Base-by-base conservation (phyloP, 2,888 invertebrate species). In the Allygus modestus region DNA sequence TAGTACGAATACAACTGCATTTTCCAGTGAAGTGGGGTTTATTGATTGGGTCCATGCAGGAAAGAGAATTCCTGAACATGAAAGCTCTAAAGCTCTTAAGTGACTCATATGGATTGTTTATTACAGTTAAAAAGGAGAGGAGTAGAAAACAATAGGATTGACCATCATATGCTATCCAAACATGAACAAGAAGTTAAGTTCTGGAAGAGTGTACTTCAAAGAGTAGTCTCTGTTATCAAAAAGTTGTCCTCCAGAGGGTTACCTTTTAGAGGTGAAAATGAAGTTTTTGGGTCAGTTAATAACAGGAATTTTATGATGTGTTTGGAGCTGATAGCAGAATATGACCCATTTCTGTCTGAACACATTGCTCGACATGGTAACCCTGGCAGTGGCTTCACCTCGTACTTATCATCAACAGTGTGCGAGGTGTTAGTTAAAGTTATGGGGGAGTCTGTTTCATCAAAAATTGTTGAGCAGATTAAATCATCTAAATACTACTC, bases 231-330 rank as follows among this genome's bases (percentile, higher is more conserved):
- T 43, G 87, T 87, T 9, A 86, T 88, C 28, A 89, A 88, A 84
- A 86, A 85, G 71, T 84, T 65, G 11, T 4, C 54, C 11, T 23
- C 20, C 1, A 54, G 54, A 54, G 69, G 69, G 0, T 17, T 28
- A 7, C 31, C 69, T 69, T 31, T 69, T 33, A 28, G 69, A 11
- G 69, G 69, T 7, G 20, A 79, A n/a, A 81, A 88, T 81, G 88
- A 89, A 73, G 86, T 71, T 75, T 87, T 89, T 85, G 87, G 88
- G 20, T 87, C 87, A 9, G 15, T 79, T n/a, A 58, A 87, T 65
- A 89, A 88, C 87, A 89, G 88, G 12, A 89, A 89, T 85, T 89
- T 87, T 85, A 85, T 89, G 71, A 88, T 88, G 73, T 51, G 81
- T 23, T 73, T 89, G 23, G 89, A 89, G 86, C 58, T 89, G 23